A percentile compares a stretch with the other conserved stretches of the same genome.
These are phyloP conservation scores for Corydoras sp. DNA, from an alignment of 2,113 vertebrate species.

Conservation along the genomic window DNA sequence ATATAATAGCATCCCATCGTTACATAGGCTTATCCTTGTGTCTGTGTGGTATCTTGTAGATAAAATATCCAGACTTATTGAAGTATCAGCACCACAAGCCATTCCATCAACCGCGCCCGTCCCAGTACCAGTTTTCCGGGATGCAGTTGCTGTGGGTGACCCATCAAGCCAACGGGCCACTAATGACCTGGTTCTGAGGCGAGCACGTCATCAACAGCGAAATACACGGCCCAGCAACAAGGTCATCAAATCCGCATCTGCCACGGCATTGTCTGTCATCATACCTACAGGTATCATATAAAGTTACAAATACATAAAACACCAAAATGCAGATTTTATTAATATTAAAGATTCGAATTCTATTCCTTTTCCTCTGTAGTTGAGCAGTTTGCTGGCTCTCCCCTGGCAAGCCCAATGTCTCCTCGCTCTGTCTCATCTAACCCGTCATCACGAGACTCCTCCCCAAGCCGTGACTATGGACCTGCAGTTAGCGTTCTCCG, in stretches of 20 bases:
- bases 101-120: slow-evolving; percentile 43
- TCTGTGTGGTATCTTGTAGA: slow-evolving; percentile 44
- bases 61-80: slow-evolving; percentile 56
- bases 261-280: slow-evolving; percentile 86
- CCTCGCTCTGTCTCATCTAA: slow-evolving; percentile 87
- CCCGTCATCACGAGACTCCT: slow-evolving; percentile 86
- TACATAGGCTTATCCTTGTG: too few species aligned
- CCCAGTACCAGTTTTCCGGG: slow-evolving; percentile 50
- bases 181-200: slow-evolving; percentile 82
- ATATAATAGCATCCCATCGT: too few species aligned
- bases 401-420: slow-evolving; percentile 89
- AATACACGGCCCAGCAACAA: slow-evolving; percentile 76
- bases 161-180: slow-evolving; percentile 68
- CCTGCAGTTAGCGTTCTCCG: slow-evolving; percentile 77
- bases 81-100: slow-evolving; percentile 44
- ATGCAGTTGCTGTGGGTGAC: slow-evolving; percentile 62
- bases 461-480: slow-evolving; percentile 83
- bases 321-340: too few species aligned
- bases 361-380: slow-evolving; percentile 55
- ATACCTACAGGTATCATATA: slow-evolving; percentile 78
- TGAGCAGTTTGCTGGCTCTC: slow-evolving; percentile 82
- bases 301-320: too few species aligned
- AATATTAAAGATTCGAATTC: background rate
- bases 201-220: slow-evolving; percentile 77
- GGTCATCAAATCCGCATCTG: slow-evolving; percentile 89